A percentile compares a stretch with the other conserved stretches of the same genome.
Conservation (phyloP, 2,797 vertebrate species). For the Champsocephalus esox region DNA sequence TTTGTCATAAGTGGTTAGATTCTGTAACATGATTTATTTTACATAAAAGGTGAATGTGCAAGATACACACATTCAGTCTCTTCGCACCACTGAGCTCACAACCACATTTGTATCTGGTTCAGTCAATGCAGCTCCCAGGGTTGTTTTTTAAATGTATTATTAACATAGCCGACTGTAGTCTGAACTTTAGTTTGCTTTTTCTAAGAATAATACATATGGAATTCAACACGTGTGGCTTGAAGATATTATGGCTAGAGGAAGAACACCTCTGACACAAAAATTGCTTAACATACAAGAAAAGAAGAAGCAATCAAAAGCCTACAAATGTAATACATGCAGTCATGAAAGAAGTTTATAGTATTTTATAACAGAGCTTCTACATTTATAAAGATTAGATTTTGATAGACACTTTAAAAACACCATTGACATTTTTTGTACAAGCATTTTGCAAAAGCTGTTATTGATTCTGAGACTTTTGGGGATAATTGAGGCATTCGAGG, state of each 20-base stretch:
- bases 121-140: background rate
- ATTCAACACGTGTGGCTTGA: background rate
- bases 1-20: too few species aligned
- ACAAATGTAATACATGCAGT: background rate
- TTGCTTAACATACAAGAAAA: background rate
- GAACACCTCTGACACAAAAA: background rate
- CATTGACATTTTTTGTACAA: too few species aligned
- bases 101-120: constrained; percentile 33
- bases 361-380: background rate
- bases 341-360: background rate
- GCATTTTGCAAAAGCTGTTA: too few species aligned
- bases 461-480: background rate
- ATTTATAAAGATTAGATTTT: background rate
- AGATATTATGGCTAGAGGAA: background rate
- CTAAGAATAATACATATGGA: background rate
- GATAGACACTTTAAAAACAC: background rate
- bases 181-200: background rate
- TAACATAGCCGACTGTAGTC: background rate
- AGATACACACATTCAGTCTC: background rate
- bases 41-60: constrained; percentile 9
- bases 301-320: background rate
- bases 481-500: too few species aligned
- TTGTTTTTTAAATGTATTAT: background rate
- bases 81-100: constrained; percentile 32
- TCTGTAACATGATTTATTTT: constrained; percentile 3